These are phyloP conservation scores for Smittia sp. DNA, from an alignment of 2,888 invertebrate genomes.

Conservation along the genomic window DNA sequence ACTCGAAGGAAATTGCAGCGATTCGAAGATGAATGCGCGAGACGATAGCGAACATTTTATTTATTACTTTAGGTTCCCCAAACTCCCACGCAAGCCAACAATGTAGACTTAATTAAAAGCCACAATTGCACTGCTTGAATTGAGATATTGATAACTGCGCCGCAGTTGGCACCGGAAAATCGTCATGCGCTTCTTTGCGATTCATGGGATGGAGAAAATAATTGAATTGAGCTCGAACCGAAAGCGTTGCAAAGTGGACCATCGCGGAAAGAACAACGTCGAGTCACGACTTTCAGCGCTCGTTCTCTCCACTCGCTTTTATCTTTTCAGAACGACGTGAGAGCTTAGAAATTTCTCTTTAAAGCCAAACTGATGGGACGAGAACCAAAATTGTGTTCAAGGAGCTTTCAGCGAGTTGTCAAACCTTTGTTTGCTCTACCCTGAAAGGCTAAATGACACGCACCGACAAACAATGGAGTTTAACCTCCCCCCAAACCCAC, in stretches of 20 bases:
- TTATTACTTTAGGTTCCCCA: too few relatives aligned
- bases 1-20: too few relatives aligned
- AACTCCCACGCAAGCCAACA: too few relatives aligned
- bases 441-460: neutral
- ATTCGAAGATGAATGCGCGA: too few relatives aligned
- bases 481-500: neutral
- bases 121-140: too few relatives aligned
- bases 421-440: too few relatives aligned
- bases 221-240: conserved; percentile 2
- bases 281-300: conserved; percentile 1
- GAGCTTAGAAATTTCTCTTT: too few relatives aligned
- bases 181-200: neutral
- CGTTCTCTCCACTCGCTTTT: neutral
- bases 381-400: too few relatives aligned
- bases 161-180: neutral
- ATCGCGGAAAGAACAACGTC: neutral
- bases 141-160: neutral
- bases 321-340: neutral
- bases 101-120: too few relatives aligned
- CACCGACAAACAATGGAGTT: neutral
- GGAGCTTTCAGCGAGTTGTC: too few relatives aligned
- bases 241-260: conserved; percentile 12
- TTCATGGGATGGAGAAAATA: neutral
- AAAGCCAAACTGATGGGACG: too few relatives aligned
- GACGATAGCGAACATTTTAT: too few relatives aligned